A percentile compares a stretch with the other conserved stretches of the same genome.
Conservation (phyloP, 2,888 invertebrate genomes). For the Hecatera dysodea region DNA sequence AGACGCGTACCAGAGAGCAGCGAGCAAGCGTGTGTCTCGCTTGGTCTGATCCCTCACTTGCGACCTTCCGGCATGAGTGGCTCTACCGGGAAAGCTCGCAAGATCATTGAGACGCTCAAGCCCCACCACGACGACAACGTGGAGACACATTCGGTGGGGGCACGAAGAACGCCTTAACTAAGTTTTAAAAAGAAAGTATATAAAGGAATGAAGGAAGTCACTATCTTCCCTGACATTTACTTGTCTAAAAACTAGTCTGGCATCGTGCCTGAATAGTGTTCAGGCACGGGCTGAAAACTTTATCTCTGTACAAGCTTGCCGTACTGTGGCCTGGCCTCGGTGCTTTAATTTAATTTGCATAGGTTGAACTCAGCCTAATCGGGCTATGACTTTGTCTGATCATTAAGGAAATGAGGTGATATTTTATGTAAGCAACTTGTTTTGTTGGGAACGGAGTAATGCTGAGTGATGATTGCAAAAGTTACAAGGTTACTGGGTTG, state of each 20-base stretch:
- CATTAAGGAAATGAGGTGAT: slow-evolving; percentile 16
- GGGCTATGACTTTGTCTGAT: slow-evolving; percentile 23
- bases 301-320: slow-evolving; percentile 33
- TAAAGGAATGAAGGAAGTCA: slow-evolving; percentile 36
- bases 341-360: slow-evolving; percentile 53
- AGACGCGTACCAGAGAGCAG: too few species aligned
- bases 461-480: background rate
- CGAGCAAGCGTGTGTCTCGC: too few species aligned
- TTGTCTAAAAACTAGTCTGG: slow-evolving; percentile 52
- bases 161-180: slow-evolving; percentile 29
- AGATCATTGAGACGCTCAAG: too few species aligned
- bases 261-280: slow-evolving; percentile 52
- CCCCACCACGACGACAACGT: too few species aligned
- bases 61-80: too few species aligned
- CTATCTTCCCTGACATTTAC: slow-evolving; percentile 40
- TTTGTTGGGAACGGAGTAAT: background rate
- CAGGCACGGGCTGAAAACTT: slow-evolving; percentile 39
- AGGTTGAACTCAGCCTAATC: slow-evolving; percentile 30
- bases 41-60: too few species aligned
- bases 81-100: too few species aligned
- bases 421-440: slow-evolving; percentile 5
- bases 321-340: slow-evolving; percentile 21
- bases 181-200: slow-evolving; percentile 40
- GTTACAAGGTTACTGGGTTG: background rate
- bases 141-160: too few species aligned